Conservation (phyloP, 2,113 vertebrate species). For the Sterna hirundo region DNA sequence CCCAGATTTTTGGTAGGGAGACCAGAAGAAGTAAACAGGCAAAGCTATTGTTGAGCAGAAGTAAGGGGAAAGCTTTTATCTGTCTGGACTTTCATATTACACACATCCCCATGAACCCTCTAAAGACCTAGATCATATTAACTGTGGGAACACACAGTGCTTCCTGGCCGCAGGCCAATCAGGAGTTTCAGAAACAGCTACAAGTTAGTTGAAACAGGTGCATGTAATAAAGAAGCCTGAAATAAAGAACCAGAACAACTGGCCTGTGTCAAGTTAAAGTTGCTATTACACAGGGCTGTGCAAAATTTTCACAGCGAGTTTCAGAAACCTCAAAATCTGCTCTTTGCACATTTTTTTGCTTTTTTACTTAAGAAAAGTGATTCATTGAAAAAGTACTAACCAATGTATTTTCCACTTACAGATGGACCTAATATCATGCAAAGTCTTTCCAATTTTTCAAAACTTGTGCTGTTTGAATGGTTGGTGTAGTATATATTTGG, state of each 20-base stretch:
- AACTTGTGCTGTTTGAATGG: not conserved
- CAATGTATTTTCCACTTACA: not conserved
- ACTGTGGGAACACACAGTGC: constrained; percentile 58
- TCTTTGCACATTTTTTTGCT: not conserved
- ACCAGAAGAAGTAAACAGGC: constrained; percentile 7
- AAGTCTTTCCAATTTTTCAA: not conserved
- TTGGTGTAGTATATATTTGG: not conserved
- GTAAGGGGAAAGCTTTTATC: constrained; percentile 42
- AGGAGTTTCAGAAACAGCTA: constrained; percentile 56
- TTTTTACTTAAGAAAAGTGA: not conserved
- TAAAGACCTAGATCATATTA: constrained; percentile 50
- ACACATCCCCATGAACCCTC: constrained; percentile 22
- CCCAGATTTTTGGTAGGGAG: not conserved
- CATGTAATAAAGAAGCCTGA: constrained; percentile 72
- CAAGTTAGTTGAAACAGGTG: constrained; percentile 68
- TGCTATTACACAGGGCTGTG: constrained; percentile 33
- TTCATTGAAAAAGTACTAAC: not conserved
- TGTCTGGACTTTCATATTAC: constrained; percentile 53
- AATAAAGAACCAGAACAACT: constrained; percentile 70
- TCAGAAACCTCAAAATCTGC: constrained; percentile 5
- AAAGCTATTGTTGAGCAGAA: not conserved
- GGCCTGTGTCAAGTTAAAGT: constrained; percentile 63
- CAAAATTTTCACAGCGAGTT: constrained; percentile 28
- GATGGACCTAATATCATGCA: not conserved
- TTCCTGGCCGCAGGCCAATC: constrained; percentile 57